Evolutionary conservation across 2,888 invertebrate genomes (phyloP).

Genomic region (Xanthostigma xanthostigma): DNA sequence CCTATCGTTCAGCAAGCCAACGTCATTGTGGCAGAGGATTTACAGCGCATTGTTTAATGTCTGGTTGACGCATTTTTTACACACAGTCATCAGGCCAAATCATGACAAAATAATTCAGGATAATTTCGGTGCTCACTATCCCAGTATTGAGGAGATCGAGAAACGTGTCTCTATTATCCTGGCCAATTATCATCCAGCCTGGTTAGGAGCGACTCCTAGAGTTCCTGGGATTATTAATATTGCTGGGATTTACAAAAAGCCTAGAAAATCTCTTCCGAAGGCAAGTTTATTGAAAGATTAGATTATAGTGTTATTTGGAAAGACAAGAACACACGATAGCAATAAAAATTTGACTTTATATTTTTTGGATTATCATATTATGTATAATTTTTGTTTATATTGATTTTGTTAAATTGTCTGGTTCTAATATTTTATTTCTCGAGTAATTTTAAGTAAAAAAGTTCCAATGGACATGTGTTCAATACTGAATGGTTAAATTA

Average conservation of each 20-base stretch:
- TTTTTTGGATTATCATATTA: no score
- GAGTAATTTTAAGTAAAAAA: no score
- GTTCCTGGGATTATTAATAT: slow-evolving; percentile 25
- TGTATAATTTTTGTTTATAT: no score
- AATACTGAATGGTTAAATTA: no score
- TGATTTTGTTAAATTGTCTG: no score
- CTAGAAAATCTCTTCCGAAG: slow-evolving; percentile 23
- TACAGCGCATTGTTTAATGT: not conserved
- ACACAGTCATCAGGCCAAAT: slow-evolving; percentile 5
- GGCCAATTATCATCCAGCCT: slow-evolving; percentile 24
- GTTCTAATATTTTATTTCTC: no score
- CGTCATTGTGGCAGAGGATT: not conserved
- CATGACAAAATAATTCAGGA: slow-evolving; percentile 8
- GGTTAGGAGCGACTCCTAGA: slow-evolving; percentile 23
- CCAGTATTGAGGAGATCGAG: slow-evolving; percentile 10
- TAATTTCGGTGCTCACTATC: slow-evolving; percentile 7
- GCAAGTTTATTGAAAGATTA: slow-evolving; percentile 15
- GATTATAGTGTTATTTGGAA: not conserved
- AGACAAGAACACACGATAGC: no score
- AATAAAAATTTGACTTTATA: no score
- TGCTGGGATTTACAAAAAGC: slow-evolving; percentile 26
- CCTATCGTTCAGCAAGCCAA: not conserved
- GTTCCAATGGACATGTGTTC: no score
- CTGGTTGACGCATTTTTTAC: slow-evolving; percentile 4
- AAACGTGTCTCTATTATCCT: slow-evolving; percentile 22